These are phyloP conservation scores for Desmophyllum pertusum DNA, from an alignment of 92 coral and sea anemone genomes.

Conservation along the genomic window DNA sequence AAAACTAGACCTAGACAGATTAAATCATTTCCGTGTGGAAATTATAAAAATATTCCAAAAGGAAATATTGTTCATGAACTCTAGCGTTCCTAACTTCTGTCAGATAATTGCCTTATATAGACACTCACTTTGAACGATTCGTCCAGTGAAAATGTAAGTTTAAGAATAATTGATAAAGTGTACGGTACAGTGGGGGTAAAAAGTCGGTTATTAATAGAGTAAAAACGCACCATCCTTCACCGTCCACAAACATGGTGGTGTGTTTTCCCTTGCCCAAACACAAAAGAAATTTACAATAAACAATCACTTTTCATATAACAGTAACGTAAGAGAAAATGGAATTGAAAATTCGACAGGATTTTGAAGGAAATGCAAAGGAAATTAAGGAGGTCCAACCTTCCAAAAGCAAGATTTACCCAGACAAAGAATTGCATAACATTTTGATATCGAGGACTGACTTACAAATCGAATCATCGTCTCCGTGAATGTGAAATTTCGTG, in stretches of 20 bases:
- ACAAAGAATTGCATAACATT: not conserved
- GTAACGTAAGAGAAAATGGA: too few relatives aligned
- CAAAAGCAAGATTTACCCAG: not conserved
- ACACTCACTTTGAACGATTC: not conserved
- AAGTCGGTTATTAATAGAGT: not conserved
- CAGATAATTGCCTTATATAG: not conserved
- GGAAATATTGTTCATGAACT: not conserved
- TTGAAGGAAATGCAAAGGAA: not conserved
- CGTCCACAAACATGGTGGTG: not conserved
- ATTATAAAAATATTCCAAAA: not conserved
- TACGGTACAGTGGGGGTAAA: not conserved
- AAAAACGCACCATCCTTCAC: not conserved
- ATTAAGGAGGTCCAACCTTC: not conserved
- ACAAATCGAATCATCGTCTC: not conserved
- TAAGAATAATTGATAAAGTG: not conserved
- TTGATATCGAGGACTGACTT: not conserved
- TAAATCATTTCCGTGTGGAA: not conserved
- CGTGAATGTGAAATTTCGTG: not conserved
- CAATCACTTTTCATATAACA: not conserved
- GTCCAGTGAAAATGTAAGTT: not conserved
- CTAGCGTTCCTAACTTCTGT: not conserved
- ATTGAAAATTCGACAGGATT: not conserved
- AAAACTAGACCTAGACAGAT: not conserved
- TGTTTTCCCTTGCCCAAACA: not conserved
- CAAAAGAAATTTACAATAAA: not conserved